Evolutionary conservation across 2,888 invertebrate genomes (phyloP).

Genomic region (Bibio marci): DNA sequence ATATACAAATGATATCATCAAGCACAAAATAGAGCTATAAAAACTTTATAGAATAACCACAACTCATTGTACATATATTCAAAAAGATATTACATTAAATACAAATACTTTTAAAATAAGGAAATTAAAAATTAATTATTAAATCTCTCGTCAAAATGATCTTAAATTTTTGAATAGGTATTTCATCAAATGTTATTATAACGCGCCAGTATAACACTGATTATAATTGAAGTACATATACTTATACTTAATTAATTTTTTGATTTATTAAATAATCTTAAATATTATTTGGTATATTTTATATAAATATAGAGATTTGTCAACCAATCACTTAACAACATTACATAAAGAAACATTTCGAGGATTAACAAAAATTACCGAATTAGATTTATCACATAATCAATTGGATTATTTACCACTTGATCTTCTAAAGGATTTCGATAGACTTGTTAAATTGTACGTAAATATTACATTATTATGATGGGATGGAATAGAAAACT

Average conservation of each 20-base stretch:
- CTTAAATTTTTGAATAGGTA: no score
- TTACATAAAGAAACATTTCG: constrained; percentile 45
- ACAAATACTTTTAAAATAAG: no score
- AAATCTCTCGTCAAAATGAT: no score
- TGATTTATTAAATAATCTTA: background rate
- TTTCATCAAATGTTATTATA: no score
- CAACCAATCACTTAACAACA: constrained; percentile 45
- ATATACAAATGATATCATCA: no score
- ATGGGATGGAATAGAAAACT: background rate
- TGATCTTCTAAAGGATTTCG: constrained; percentile 39
- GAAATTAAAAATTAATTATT: no score
- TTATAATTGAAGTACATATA: no score
- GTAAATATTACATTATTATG: constrained; percentile 14
- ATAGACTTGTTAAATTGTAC: constrained; percentile 40
- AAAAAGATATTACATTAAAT: no score
- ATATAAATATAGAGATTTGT: constrained; percentile 39
- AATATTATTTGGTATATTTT: background rate
- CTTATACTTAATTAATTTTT: background rate
- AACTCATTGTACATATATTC: no score
- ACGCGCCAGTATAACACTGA: no score
- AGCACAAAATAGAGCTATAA: no score
- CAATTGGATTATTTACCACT: constrained; percentile 41
- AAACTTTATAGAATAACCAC: no score
- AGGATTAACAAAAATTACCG: constrained; percentile 37
- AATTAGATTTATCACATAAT: constrained; percentile 49